Conservation (phyloP, 2,888 invertebrate genomes). For the Xestoiulus laeticollis region DNA sequence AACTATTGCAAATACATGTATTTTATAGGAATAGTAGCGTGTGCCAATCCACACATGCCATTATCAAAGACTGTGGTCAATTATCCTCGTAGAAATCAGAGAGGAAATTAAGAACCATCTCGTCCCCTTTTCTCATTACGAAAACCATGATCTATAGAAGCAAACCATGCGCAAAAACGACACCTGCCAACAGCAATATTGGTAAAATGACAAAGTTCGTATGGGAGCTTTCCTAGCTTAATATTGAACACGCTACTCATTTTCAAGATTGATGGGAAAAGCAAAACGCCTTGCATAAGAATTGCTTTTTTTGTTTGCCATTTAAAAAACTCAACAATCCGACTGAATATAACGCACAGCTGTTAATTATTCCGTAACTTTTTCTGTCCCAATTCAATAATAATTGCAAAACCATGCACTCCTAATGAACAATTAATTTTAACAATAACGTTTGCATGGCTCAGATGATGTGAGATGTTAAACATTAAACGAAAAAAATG, state of each 20-base stretch:
- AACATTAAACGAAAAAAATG: too few species aligned
- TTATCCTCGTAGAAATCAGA: neutral
- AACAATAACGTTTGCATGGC: too few species aligned
- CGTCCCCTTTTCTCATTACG: neutral
- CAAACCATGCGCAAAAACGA: neutral
- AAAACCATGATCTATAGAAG: neutral
- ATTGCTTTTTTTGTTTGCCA: too few species aligned
- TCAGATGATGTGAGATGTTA: too few species aligned
- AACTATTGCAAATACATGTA: neutral
- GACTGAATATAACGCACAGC: too few species aligned
- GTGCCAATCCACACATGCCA: neutral
- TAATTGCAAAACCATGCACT: too few species aligned
- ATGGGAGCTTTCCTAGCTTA: neutral
- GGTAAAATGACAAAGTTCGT: neutral
- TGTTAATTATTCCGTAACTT: too few species aligned
- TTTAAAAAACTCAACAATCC: too few species aligned
- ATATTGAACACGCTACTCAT: neutral
- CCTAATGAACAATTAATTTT: too few species aligned
- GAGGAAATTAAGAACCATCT: neutral
- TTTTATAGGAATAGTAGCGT: neutral
- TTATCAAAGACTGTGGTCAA: conserved; percentile 20
- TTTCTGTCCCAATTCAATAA: too few species aligned
- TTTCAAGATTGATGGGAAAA: neutral
- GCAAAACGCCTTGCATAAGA: neutral
- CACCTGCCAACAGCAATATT: neutral